Percentiles rank a stretch among this genome's conserved stretches.
Conservation (phyloP, 1,140 invertebrate genomes). For the Chironomus tepperi region DNA sequence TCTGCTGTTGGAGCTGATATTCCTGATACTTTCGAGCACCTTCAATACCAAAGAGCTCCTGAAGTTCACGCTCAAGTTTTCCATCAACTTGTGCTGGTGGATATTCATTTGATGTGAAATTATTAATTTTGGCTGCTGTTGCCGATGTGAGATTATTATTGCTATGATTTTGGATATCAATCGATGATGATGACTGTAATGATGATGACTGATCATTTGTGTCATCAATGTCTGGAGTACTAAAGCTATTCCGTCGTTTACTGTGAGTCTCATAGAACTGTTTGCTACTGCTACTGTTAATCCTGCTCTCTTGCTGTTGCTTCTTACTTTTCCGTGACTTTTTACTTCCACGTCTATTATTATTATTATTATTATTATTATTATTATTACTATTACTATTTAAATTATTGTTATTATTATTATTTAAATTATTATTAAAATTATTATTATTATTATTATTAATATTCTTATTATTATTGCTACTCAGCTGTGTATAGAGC, state of each 20-base stretch:
- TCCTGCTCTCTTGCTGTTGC: background rate
- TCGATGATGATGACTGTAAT: background rate
- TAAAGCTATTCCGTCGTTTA: background rate
- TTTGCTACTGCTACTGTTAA: background rate
- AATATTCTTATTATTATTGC: background rate
- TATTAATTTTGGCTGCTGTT: background rate
- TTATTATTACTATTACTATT: background rate
- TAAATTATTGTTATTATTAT: constrained; percentile 13
- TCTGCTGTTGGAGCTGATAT: background rate
- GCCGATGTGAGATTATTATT: background rate
- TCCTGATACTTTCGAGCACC: constrained; percentile 2
- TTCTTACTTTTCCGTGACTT: background rate
- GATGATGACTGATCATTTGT: background rate
- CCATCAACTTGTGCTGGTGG: background rate
- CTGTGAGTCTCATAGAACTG: background rate
- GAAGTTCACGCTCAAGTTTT: background rate
- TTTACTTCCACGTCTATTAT: background rate
- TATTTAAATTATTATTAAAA: background rate
- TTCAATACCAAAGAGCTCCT: background rate
- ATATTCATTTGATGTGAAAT: background rate
- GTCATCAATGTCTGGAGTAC: background rate
- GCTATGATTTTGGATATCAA: background rate
- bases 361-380: constrained; percentile 10
- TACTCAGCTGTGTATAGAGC: background rate
- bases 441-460: background rate